These are phyloP conservation scores for Lutjanus argentimaculatus DNA, from an alignment of 2,797 vertebrate species.

Conservation along the genomic window DNA sequence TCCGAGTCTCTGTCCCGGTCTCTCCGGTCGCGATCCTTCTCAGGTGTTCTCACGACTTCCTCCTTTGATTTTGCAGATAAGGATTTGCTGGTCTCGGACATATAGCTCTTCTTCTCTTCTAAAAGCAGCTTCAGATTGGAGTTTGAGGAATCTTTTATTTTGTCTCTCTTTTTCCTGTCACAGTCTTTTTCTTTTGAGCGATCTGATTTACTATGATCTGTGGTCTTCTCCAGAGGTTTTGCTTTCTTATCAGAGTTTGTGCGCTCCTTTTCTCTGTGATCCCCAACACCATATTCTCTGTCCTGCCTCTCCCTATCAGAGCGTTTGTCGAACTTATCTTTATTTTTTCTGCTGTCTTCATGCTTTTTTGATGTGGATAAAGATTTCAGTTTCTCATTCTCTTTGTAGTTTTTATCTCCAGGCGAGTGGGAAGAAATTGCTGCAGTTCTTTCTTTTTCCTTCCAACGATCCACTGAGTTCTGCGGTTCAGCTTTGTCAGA, in stretches of 20 bases:
- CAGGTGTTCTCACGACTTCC: slow-evolving; percentile 90
- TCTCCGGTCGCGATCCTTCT: slow-evolving; percentile 92
- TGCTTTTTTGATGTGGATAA: slow-evolving; percentile 86
- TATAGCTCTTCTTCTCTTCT: slow-evolving; percentile 91
- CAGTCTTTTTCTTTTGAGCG: slow-evolving; percentile 89
- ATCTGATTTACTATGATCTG: slow-evolving; percentile 90
- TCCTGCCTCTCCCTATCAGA: slow-evolving; percentile 92
- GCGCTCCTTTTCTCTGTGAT: slow-evolving; percentile 92
- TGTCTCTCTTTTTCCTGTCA: slow-evolving; percentile 94
- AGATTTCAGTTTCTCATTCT: slow-evolving; percentile 92
- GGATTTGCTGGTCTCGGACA: slow-evolving; percentile 87
- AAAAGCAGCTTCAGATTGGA: slow-evolving; percentile 89
- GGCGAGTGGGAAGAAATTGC: slow-evolving; percentile 81
- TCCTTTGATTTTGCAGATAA: slow-evolving; percentile 91
- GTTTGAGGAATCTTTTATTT: slow-evolving; percentile 88
- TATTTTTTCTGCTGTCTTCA: slow-evolving; percentile 93
- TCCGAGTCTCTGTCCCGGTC: slow-evolving; percentile 91
- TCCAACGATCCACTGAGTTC: slow-evolving; percentile 89
- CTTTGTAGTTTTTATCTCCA: slow-evolving; percentile 92
- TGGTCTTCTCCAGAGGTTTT: slow-evolving; percentile 90
- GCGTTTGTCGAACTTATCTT: slow-evolving; percentile 93
- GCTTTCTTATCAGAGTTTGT: slow-evolving; percentile 89
- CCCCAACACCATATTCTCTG: slow-evolving; percentile 87
- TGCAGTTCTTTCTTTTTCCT: slow-evolving; percentile 87
- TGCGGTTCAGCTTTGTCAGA: slow-evolving; percentile 90